Percentiles rank a stretch among this genome's conserved stretches.
phyloP scores from a whole-genome alignment of 2,888 invertebrate genomes.

The Pyrrhia umbra region DNA sequence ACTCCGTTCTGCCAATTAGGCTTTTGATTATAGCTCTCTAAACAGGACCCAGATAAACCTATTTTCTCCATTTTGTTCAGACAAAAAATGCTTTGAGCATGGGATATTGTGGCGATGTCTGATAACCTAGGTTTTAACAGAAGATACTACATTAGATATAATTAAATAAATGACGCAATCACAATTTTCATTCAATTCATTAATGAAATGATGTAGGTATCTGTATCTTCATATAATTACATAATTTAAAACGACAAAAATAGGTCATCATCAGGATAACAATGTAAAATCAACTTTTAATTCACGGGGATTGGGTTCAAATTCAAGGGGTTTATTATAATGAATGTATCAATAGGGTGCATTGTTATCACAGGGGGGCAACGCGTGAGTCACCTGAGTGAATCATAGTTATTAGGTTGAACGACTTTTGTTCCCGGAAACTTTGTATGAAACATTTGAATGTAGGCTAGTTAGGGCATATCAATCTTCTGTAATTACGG shows the following conservation, averaged over 20 bases:
- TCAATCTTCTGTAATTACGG: slow-evolving; percentile 1
- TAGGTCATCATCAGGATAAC: slow-evolving; percentile 43
- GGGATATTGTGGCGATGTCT: too few species aligned
- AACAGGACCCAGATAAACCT: too few species aligned
- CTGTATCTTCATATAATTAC: slow-evolving; percentile 22
- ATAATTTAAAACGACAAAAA: slow-evolving; percentile 23
- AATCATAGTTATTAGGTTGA: slow-evolving; percentile 53
- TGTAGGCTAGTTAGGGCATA: background rate
- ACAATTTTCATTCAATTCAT: too few species aligned
- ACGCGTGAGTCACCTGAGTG: slow-evolving; percentile 61
- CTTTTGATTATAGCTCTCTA: too few species aligned
- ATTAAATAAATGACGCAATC: too few species aligned
- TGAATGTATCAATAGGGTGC: slow-evolving; percentile 41
- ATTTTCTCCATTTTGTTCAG: too few species aligned
- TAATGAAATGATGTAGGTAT: too few species aligned
- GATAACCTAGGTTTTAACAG: too few species aligned
- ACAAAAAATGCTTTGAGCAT: too few species aligned
- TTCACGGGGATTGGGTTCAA: background rate
- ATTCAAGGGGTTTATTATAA: slow-evolving; percentile 10
- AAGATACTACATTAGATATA: too few species aligned
- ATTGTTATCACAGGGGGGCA: slow-evolving; percentile 52
- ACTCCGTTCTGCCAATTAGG: too few species aligned
- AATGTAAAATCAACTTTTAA: slow-evolving; percentile 15
- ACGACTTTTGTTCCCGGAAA: slow-evolving; percentile 31
- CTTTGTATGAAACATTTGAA: background rate